Percentiles rank a stretch among this genome's conserved stretches.
These are phyloP conservation scores for Drosophila simulans DNA, from an alignment of 1,140 invertebrate genomes.

Conservation along the genomic window DNA sequence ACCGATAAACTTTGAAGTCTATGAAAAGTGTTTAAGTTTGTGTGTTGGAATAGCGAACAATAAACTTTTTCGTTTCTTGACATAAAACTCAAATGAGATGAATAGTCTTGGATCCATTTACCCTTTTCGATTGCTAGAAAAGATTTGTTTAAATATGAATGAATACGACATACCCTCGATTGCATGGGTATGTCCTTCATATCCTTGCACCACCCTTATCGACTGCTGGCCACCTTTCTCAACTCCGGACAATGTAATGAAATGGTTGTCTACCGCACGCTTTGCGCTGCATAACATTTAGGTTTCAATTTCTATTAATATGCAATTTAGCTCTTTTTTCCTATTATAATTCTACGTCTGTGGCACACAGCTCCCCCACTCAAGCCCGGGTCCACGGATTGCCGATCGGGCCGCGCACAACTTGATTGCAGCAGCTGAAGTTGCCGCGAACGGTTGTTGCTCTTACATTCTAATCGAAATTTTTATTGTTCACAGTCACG, in stretches of 20 bases:
- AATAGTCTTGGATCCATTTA: neutral
- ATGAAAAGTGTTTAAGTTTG: conserved; percentile 20
- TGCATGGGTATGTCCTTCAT: conserved; percentile 1
- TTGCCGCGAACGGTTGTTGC: conserved; percentile 56
- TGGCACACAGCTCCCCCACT: conserved; percentile 35
- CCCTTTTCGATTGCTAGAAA: neutral
- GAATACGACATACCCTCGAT: neutral
- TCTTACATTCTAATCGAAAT: conserved; percentile 82
- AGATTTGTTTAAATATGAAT: neutral
- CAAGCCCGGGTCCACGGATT: neutral
- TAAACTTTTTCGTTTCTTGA: neutral
- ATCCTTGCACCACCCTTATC: neutral
- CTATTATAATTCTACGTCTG: conserved; percentile 50
- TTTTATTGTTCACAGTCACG: conserved; percentile 79
- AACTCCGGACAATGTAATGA: neutral
- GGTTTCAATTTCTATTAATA: conserved; percentile 81
- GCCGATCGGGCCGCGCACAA: conserved; percentile 15
- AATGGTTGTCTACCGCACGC: conserved; percentile 5
- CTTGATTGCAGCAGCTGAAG: conserved; percentile 61
- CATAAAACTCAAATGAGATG: neutral
- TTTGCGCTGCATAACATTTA: conserved; percentile 52
- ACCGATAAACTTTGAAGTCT: conserved; percentile 4
- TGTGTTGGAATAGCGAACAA: conserved; percentile 7
- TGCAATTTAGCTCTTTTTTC: conserved; percentile 70
- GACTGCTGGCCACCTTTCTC: neutral